Conservation (phyloP, 2,888 invertebrate species). For the Achlya flavicornis region DNA sequence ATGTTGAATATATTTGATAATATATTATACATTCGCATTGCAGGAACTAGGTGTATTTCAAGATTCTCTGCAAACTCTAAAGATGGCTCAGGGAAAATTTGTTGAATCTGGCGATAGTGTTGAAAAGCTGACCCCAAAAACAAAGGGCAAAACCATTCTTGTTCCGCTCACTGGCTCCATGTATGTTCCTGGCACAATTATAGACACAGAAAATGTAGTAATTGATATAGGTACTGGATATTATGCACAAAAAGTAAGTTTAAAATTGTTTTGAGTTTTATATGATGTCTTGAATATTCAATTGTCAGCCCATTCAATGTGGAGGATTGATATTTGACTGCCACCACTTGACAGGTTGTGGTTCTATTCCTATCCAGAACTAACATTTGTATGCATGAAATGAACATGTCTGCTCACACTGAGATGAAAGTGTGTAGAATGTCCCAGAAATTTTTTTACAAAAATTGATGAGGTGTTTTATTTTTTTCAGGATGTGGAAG, state of each 20-base stretch:
- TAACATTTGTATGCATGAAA: too few relatives aligned
- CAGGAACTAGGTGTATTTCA: conserved; percentile 94
- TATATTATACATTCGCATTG: conserved; percentile 39
- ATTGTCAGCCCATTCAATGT: too few relatives aligned
- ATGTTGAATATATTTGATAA: not conserved
- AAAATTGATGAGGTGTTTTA: too few relatives aligned
- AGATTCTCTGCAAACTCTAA: conserved; percentile 94
- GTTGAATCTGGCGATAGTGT: conserved; percentile 93
- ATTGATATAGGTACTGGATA: conserved; percentile 99
- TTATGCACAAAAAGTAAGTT: conserved; percentile 94
- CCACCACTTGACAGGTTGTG: too few relatives aligned
- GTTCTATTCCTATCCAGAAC: too few relatives aligned
- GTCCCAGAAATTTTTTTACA: too few relatives aligned
- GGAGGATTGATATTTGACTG: too few relatives aligned
- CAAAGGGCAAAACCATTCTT: conserved; percentile 92
- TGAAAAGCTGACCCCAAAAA: conserved; percentile 89
- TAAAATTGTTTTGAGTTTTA: conserved; percentile 7
- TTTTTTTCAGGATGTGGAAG: conserved; percentile 85
- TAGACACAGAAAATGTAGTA: conserved; percentile 93
- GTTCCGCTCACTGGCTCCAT: conserved; percentile 98
- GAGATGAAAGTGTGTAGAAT: too few relatives aligned
- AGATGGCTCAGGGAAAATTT: conserved; percentile 95
- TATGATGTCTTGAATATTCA: not conserved
- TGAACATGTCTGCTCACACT: too few relatives aligned
- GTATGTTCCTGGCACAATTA: conserved; percentile 96